Evolutionary conservation across 2,113 vertebrate species (phyloP), one percentile per base, ranked within the genome.

Genomic region (Oncorhynchus mykiss): DNA sequence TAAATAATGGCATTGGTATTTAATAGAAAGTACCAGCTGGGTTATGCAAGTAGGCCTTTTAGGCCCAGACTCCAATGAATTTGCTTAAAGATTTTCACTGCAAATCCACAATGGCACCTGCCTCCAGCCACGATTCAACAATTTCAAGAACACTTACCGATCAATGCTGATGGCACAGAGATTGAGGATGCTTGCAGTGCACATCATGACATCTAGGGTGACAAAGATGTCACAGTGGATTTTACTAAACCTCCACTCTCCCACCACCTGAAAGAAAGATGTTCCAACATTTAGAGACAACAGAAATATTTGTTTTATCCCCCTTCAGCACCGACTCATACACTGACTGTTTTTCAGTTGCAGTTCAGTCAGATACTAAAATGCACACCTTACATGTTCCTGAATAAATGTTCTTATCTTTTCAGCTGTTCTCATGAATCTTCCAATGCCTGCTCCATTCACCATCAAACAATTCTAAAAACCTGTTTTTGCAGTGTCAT

Each of bases 131-230:
- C 25, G 49, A 65, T 72, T 72, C 48, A 82, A 80, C 75, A 77
- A 79, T 54, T 54, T 54, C 51, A 14, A 62, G n/a, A 16, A n/a
- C 74, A 91, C 92, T 94, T 89, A 99, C 98, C 98, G 97, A 95
- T 99, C 98, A 2, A 99, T 99, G 93, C 98, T 99, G 93, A 99
- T 99, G 88, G 97, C 97, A 82, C 98, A 99, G 76, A 99, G 96
- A 91, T 99, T 99, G 88, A 99, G 94, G 91, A 99, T 99, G 90
- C 97, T 98, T 69, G 98, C 98, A 14, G 97, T 99, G 83, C 98
- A 99, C 97, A 99, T 99, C 98, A 99, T 99, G 81, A 99, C 98
- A 16, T 99, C 98, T 78, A 98, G 93, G 71, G 98, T 98, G 90
- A 99, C 95, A 45, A 99, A 99, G 92, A 99, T 97, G 89, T 99